These are phyloP conservation scores for Lottia gigantea DNA, from an alignment of 2,888 invertebrate genomes.

Conservation along the genomic window DNA sequence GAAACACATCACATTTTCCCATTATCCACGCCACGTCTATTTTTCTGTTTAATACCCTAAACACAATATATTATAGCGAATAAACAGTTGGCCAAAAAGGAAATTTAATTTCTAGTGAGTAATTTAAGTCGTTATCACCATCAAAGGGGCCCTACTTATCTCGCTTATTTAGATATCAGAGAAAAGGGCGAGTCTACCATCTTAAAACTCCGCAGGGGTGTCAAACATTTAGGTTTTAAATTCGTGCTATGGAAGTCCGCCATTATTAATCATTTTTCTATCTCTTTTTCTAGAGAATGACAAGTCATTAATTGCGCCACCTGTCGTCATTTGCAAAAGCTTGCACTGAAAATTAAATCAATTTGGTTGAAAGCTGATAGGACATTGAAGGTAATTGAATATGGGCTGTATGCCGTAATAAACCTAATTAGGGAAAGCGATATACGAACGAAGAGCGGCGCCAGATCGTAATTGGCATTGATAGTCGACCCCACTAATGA, in stretches of 20 bases:
- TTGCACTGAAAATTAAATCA: slow-evolving; percentile 9
- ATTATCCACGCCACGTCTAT: no score
- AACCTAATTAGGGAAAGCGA: slow-evolving; percentile 4
- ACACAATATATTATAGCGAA: no score
- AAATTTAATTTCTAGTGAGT: no score
- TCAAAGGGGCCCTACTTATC: no score
- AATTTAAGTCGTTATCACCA: no score
- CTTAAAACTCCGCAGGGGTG: not conserved
- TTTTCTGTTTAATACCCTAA: no score
- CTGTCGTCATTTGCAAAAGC: slow-evolving; percentile 9
- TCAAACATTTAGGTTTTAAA: not conserved
- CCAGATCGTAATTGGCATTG: not conserved
- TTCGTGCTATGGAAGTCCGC: not conserved
- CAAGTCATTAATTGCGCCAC: slow-evolving; percentile 8
- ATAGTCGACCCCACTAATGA: not conserved
- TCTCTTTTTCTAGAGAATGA: slow-evolving; percentile 7
- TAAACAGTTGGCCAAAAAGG: no score
- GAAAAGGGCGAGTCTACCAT: not conserved
- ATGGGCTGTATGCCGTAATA: not conserved
- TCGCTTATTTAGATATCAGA: no score
- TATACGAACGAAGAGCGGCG: not conserved
- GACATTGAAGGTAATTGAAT: not conserved
- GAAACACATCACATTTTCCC: no score
- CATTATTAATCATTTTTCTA: slow-evolving; percentile 5
- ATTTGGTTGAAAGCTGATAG: not conserved